phyloP scores from a whole-genome alignment of 1,140 invertebrate genomes.

The Cataglyphis hispanica region DNA sequence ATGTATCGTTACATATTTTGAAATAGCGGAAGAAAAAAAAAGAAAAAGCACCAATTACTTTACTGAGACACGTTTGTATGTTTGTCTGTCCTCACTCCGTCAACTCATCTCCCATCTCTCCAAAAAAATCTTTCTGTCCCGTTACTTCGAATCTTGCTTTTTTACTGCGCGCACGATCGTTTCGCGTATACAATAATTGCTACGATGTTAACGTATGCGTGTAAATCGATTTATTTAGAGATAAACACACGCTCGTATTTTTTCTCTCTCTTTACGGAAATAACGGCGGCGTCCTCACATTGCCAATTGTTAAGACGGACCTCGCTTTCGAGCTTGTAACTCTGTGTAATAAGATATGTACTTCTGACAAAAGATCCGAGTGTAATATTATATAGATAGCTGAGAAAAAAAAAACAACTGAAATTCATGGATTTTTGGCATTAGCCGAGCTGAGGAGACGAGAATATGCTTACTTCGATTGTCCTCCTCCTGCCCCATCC shows the following conservation, averaged over 20 bases:
- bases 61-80: conserved; percentile 57
- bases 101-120: not conserved
- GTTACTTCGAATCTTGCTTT: conserved; percentile 60
- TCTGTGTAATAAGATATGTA: conserved; percentile 56
- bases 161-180: conserved; percentile 70
- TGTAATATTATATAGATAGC: conserved; percentile 57
- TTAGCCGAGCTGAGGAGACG: conserved; percentile 28
- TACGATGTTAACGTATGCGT: conserved; percentile 66
- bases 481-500: not conserved
- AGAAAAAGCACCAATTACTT: conserved; percentile 60
- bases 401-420: conserved; percentile 6
- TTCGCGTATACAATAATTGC: conserved; percentile 61
- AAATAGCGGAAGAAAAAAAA: conserved; percentile 57
- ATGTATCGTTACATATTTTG: conserved; percentile 33
- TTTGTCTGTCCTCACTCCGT: conserved; percentile 59
- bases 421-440: conserved; percentile 50
- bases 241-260: not conserved
- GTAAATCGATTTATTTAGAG: conserved; percentile 68
- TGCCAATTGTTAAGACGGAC: conserved; percentile 47
- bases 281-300: conserved; percentile 44
- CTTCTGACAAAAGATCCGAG: conserved; percentile 36
- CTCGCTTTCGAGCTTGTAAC: conserved; percentile 54
- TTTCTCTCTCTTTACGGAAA: conserved; percentile 52
- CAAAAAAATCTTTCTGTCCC: conserved; percentile 56
- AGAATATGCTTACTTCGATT: conserved; percentile 57